A percentile compares a stretch with the other conserved stretches of the same genome.
Evolutionary conservation across 1,140 invertebrate genomes (phyloP).

Genomic region (Papilio xuthus): DNA sequence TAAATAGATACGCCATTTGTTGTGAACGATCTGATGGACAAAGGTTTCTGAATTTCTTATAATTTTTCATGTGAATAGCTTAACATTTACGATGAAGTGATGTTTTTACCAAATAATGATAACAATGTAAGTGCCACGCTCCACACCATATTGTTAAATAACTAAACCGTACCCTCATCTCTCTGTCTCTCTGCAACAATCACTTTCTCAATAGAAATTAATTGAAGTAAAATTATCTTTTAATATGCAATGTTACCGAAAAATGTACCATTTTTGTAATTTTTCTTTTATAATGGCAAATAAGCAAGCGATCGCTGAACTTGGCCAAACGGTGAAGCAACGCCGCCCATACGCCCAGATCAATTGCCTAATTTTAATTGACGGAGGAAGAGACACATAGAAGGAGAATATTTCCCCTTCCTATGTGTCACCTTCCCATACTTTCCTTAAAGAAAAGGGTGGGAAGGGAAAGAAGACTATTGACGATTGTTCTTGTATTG

Average conservation of each 20-base stretch:
- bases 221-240: background rate
- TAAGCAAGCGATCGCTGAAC: too few species aligned
- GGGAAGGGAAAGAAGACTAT: background rate
- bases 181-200: too few species aligned
- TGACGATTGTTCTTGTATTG: background rate
- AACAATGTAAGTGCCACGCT: background rate
- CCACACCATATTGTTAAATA: background rate
- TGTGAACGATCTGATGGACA: background rate
- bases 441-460: background rate
- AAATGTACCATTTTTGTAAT: too few species aligned
- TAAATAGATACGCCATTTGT: background rate
- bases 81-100: background rate
- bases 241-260: too few species aligned
- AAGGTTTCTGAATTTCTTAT: background rate
- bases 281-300: too few species aligned
- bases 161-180: too few species aligned
- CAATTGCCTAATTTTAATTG: too few species aligned
- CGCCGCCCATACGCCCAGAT: too few species aligned
- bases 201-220: background rate
- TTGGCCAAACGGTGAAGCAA: too few species aligned
- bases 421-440: too few species aligned
- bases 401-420: too few species aligned
- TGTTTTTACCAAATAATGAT: conserved; percentile 24
- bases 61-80: conserved; percentile 18
- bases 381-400: too few species aligned